Base-by-base conservation (phyloP, 2,888 invertebrate genomes). In the Lasioglossum leucozonium region DNA sequence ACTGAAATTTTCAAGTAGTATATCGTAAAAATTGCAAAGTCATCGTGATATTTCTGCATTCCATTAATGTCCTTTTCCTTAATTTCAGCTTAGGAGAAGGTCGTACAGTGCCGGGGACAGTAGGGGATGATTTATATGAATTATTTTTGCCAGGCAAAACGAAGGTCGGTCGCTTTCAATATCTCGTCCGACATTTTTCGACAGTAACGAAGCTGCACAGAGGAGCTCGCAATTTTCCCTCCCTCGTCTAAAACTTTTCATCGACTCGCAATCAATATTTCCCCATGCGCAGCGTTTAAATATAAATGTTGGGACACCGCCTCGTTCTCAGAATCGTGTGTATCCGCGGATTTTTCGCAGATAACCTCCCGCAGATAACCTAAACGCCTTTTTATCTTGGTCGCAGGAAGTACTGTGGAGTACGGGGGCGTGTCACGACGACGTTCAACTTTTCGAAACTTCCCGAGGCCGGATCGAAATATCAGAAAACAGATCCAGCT, bases 261-360 rank as follows among this genome's bases (percentile, higher is more conserved):
- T 65, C 37, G 18, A 22, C 37, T 22, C 2, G 8, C 42, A 42
- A 42, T 65, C 74, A 26, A 79, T 79, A 51, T 40, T 72, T 16
- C 1, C 16, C 34, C 34, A 2, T 34, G 34, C 18, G 40, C 11
- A 67, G 40, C 47, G 34, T 72, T 75, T 78, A 76, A 79, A 82
- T 79, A 82, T 55, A 82, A 84, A 81, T 69, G 65, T 72, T 34
- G 65, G 13, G 67, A 62, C 58, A 8, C 8, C 1, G 26, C 10
- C 30, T 11, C 47, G 42, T 16, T 11, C 22, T 5, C n/a, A 16
- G 4, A 10, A n/a, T 22, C 22, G 18, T 42, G 18, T 22, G 44
- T 44, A 72, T 47, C 22, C n/a, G 58, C 44, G 18, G 73, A 83
- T 81, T 84, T 79, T 72, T 58, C 44, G 55, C 34, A n/a, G 13